These are phyloP conservation scores for Tupaia tana DNA, from an alignment of 2,113 vertebrate genomes.

Conservation along the genomic window DNA sequence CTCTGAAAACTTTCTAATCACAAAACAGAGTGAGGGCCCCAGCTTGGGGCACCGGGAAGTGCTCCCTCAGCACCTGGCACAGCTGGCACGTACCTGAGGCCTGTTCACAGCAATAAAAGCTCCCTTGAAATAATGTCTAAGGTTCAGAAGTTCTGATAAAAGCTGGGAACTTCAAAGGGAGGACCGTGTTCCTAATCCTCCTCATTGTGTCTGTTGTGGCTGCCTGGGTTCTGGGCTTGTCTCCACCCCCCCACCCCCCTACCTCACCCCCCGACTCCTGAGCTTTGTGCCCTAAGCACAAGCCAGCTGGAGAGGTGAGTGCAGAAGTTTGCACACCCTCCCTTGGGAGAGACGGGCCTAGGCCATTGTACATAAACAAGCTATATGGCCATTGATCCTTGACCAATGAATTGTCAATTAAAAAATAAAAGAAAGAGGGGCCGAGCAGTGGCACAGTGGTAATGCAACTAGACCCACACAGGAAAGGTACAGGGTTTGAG, in stretches of 20 bases:
- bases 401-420: neutral
- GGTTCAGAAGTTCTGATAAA: constrained; percentile 60
- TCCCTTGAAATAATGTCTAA: constrained; percentile 37
- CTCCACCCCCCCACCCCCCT: neutral
- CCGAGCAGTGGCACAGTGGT: no score
- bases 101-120: constrained; percentile 53
- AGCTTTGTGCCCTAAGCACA: neutral
- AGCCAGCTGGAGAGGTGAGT: neutral
- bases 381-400: neutral
- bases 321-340: neutral
- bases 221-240: neutral
- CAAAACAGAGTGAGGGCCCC: constrained; percentile 20
- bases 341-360: neutral
- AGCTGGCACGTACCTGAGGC: constrained; percentile 32
- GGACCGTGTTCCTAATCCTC: neutral
- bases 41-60: neutral
- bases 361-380: neutral
- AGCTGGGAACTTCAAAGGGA: constrained; percentile 67
- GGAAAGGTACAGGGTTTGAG: no score
- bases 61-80: neutral
- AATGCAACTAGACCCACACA: no score
- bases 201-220: constrained; percentile 29
- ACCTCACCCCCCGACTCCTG: neutral
- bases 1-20: neutral
- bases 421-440: neutral